These are phyloP conservation scores for Xestia ashworthii DNA, from an alignment of 2,888 invertebrate genomes.

Conservation along the genomic window DNA sequence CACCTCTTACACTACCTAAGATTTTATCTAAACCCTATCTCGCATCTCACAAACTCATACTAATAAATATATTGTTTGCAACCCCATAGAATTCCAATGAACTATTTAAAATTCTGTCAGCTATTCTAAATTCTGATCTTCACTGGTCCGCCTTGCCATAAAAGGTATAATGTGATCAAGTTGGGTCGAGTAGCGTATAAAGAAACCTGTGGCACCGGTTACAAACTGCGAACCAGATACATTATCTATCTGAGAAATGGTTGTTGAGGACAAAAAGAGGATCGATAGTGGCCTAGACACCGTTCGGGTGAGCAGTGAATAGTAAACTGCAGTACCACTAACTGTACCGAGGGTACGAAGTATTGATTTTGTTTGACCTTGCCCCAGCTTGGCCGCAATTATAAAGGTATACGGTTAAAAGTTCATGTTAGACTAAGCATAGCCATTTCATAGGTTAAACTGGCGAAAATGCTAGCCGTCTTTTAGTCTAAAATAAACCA, in stretches of 20 bases:
- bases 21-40: constrained; percentile 16
- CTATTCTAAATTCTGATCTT: constrained; percentile 61
- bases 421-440: constrained; percentile 1
- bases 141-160: constrained; percentile 57
- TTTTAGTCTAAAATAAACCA: neutral
- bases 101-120: constrained; percentile 67
- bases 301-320: constrained; percentile 54
- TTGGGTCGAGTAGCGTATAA: constrained; percentile 56
- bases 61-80: constrained; percentile 45
- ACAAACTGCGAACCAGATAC: constrained; percentile 63
- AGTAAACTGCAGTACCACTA: constrained; percentile 41
- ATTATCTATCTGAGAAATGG: constrained; percentile 69
- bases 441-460: neutral
- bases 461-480: neutral
- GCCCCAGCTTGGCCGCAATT: constrained; percentile 34
- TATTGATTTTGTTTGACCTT: constrained; percentile 61
- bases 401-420: constrained; percentile 23
- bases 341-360: neutral
- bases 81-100: constrained; percentile 55
- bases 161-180: constrained; percentile 65
- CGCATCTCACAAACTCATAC: constrained; percentile 17
- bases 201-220: constrained; percentile 78
- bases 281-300: constrained; percentile 69
- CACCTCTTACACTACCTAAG: neutral
- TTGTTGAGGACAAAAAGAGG: constrained; percentile 60